These are phyloP conservation scores for Apocrypta bakeri DNA, from an alignment of 1,140 invertebrate species.

Conservation along the genomic window DNA sequence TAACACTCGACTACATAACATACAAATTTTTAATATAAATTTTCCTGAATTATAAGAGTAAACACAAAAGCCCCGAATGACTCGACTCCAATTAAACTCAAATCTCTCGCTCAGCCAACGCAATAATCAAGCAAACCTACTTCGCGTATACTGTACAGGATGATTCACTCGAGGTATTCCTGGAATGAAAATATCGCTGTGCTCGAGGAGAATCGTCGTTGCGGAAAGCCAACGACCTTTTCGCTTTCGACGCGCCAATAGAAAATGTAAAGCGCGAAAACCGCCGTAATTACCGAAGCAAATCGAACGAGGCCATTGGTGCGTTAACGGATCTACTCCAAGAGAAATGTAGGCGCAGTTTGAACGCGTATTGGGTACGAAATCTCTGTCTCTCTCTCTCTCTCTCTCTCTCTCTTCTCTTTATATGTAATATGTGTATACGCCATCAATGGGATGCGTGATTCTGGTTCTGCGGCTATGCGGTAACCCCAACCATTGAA, in stretches of 20 bases:
- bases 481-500: neutral
- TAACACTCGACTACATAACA: no score
- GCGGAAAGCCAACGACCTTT: neutral
- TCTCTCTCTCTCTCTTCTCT: no score
- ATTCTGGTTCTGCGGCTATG: neutral
- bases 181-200: neutral
- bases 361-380: neutral
- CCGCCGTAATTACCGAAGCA: neutral
- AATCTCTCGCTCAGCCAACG: neutral
- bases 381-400: no score
- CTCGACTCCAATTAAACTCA: neutral
- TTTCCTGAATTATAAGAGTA: neutral
- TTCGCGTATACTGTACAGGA: neutral
- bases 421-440: no score
- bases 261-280: neutral
- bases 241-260: neutral
- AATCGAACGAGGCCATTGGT: neutral
- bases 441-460: neutral
- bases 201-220: neutral
- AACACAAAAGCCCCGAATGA: neutral
- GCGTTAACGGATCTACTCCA: conserved; percentile 9
- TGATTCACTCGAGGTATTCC: neutral
- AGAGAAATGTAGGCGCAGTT: neutral
- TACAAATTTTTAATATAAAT: no score
- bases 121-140: neutral